Conservation (phyloP, 2,888 invertebrate genomes). For the Aporophyla lueneburgensis region DNA sequence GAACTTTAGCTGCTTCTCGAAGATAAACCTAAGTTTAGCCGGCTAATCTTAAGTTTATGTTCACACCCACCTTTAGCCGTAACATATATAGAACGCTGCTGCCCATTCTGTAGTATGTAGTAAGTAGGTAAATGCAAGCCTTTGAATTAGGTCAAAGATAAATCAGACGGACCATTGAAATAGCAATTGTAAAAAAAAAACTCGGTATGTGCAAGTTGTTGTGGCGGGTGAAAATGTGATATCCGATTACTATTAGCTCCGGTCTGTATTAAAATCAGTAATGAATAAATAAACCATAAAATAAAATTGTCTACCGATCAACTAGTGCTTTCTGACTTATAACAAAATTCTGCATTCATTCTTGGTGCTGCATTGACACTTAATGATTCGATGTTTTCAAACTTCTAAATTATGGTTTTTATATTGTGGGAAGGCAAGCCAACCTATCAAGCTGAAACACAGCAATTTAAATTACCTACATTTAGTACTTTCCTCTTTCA, state of each 20-base stretch:
- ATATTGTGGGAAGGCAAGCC: not conserved
- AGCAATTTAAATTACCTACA: not conserved
- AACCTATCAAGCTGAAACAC: not conserved
- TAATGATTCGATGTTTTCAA: not conserved
- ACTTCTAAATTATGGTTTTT: not conserved
- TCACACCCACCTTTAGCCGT: no score
- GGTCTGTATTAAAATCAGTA: not conserved
- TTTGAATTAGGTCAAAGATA: not conserved
- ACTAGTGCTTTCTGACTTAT: not conserved
- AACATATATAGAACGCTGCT: no score
- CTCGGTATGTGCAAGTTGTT: not conserved
- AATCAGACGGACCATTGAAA: not conserved
- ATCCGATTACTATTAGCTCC: conserved; percentile 4
- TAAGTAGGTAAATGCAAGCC: no score
- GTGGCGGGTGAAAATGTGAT: not conserved
- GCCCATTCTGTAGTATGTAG: no score
- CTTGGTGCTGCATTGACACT: no score
- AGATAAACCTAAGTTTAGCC: no score
- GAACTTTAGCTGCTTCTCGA: no score
- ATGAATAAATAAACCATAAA: not conserved
- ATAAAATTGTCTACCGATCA: not conserved
- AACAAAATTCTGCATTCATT: no score
- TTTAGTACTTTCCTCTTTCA: not conserved
- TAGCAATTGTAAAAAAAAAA: not conserved
- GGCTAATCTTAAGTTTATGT: no score